Base-by-base conservation (phyloP, 2,888 invertebrate genomes). In the Neoascia interrupta region DNA sequence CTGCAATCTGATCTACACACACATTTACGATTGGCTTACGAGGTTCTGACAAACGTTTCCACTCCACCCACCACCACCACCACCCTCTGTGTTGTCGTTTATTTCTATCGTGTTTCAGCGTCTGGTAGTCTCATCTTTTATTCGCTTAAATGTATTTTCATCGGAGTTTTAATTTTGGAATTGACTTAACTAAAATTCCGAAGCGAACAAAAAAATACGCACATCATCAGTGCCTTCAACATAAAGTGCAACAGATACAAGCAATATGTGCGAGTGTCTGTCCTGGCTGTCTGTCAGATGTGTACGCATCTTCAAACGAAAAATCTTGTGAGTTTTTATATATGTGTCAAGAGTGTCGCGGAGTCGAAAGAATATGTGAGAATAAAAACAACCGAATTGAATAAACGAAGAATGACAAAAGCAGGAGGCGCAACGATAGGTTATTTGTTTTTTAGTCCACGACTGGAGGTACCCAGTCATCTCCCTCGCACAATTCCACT, bases 221-320 rank as follows among this genome's bases (percentile, higher is more conserved):
- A 47, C 49, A 18, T n/a, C n/a, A n/a, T n/a, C n/a, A n/a, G n/a
- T n/a, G 26, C 41, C 6, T 13, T 45, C 41, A 61, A 66, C 72
- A 61, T 72, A 47, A 72, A 79, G 73, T 73, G 79, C 79, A 73
- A 79, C 79, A 79, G 66, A 73, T 79, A 60, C 54, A 34, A 28
- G 43, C 34, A 45, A 49, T 70, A 31, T 45, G 75, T 63, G 51
- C 68, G 45, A 61, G 31, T 54, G 69, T 68, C 70, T 76, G 75
- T 82, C 80, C 37, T 73, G 54, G 47, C 74, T 81, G 70, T 81
- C 80, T 61, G 49, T 82, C 76, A 82, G 68, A 64, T 58, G 69
- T n/a, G n/a, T 75, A 68, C 56, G 53, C 60, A 85, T 85, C 86
- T 85, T 86, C 85, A 85, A 86, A 85, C 85, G 85, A 53, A 73